Percentiles rank a stretch among this genome's conserved stretches.
These are phyloP conservation scores for Hirtodrosophila duncani DNA, from an alignment of 2,888 invertebrate species.

Conservation along the genomic window DNA sequence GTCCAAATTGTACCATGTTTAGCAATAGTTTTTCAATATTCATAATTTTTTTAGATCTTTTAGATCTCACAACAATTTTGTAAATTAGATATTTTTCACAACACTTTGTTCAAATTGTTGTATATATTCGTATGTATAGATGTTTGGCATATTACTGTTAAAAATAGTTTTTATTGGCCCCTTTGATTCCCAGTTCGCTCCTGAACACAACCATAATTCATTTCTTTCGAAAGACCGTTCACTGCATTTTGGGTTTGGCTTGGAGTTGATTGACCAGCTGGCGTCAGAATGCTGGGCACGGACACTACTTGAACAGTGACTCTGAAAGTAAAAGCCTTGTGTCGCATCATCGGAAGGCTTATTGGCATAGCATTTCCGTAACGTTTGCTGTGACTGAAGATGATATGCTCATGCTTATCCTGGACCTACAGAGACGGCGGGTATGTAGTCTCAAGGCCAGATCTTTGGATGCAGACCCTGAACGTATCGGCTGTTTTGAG, in stretches of 20 bases:
- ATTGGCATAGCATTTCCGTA: conserved; percentile 12
- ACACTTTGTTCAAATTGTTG: too few species aligned
- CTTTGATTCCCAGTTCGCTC: too few species aligned
- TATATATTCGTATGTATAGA: too few species aligned
- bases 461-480: not conserved
- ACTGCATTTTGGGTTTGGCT: conserved; percentile 3
- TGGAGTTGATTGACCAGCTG: conserved; percentile 33
- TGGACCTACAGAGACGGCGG: conserved; percentile 1
- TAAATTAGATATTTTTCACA: too few species aligned
- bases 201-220: conserved; percentile 1
- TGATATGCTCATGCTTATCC: too few species aligned
- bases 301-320: conserved; percentile 6
- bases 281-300: conserved; percentile 13
- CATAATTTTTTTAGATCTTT: too few species aligned
- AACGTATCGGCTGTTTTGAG: conserved; percentile 8
- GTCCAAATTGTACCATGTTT: too few species aligned
- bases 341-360: conserved; percentile 21
- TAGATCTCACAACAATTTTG: too few species aligned
- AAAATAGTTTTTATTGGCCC: too few species aligned
- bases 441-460: too few species aligned
- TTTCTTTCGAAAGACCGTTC: not conserved
- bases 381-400: conserved; percentile 33
- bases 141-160: too few species aligned
- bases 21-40: too few species aligned
- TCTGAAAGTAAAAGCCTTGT: conserved; percentile 42